These are phyloP conservation scores for Montipora capitata DNA, from an alignment of 92 coral and sea anemone genomes.

Conservation along the genomic window DNA sequence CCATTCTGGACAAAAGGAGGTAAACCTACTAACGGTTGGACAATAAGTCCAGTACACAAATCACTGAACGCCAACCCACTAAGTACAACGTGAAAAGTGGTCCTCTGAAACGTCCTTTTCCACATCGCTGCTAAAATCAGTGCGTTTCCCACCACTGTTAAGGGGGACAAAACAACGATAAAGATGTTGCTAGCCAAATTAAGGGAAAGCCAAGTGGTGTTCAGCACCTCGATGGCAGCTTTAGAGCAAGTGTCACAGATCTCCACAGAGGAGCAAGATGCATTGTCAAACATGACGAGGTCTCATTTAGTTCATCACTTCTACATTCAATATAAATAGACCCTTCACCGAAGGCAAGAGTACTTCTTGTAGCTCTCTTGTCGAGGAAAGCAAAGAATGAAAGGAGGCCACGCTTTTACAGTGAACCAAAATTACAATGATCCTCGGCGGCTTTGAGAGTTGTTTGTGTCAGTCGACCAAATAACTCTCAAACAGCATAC, in stretches of 20 bases:
- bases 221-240: background rate
- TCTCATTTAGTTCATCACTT: no score
- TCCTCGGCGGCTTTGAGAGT: no score
- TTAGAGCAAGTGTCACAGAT: background rate
- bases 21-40: background rate
- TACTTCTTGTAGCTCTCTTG: no score
- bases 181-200: background rate
- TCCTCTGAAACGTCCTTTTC: background rate
- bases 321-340: no score
- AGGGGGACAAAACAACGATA: background rate
- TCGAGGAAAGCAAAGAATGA: no score
- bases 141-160: background rate
- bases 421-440: no score
- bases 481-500: no score
- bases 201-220: background rate
- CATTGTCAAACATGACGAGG: no score
- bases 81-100: conserved; percentile 1
- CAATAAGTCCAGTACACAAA: conserved; percentile 8
- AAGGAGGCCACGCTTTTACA: no score
- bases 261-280: background rate
- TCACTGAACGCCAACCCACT: conserved; percentile 23
- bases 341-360: no score
- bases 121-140: background rate
- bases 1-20: background rate
- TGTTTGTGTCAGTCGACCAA: no score